Evolutionary conservation across 1,140 invertebrate species (phyloP).

Genomic region (Drosophila asahinai): DNA sequence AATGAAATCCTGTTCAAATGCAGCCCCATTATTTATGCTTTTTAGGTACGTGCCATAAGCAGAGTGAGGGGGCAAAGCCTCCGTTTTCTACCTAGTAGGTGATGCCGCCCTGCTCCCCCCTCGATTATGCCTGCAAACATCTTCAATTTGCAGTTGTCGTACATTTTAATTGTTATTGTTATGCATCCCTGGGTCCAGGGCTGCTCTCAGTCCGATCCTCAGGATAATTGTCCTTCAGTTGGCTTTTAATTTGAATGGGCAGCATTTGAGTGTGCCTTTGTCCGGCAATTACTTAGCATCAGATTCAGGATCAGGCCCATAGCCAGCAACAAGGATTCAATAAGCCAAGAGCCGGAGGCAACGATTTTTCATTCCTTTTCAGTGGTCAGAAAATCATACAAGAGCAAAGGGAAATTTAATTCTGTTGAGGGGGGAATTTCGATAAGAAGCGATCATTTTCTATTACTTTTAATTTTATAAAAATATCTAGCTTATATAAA

Average conservation of each 20-base stretch:
- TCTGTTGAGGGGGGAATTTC: no score
- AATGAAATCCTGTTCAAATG: constrained; percentile 27
- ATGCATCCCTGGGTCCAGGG: constrained; percentile 56
- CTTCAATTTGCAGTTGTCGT: constrained; percentile 82
- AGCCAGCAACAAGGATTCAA: constrained; percentile 36
- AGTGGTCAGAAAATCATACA: background rate
- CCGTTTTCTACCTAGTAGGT: constrained; percentile 36
- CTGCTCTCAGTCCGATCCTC: background rate
- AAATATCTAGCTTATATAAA: no score
- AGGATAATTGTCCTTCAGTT: constrained; percentile 66
- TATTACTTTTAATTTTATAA: no score
- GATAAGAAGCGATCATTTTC: no score
- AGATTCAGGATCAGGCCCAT: constrained; percentile 12
- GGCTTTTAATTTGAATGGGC: constrained; percentile 59
- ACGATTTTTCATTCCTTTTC: constrained; percentile 3
- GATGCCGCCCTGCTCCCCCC: background rate
- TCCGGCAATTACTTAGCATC: constrained; percentile 48
- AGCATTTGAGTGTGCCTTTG: constrained; percentile 44
- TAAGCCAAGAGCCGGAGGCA: constrained; percentile 16
- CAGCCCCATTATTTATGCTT: constrained; percentile 78
- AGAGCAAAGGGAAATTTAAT: background rate
- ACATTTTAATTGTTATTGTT: constrained; percentile 82
- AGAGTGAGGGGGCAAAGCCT: constrained; percentile 2
- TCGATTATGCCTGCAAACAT: constrained; percentile 60
- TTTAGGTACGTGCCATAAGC: constrained; percentile 61